phyloP scores from a whole-genome alignment of 2,888 invertebrate species.

The Serripes groenlandicus region DNA sequence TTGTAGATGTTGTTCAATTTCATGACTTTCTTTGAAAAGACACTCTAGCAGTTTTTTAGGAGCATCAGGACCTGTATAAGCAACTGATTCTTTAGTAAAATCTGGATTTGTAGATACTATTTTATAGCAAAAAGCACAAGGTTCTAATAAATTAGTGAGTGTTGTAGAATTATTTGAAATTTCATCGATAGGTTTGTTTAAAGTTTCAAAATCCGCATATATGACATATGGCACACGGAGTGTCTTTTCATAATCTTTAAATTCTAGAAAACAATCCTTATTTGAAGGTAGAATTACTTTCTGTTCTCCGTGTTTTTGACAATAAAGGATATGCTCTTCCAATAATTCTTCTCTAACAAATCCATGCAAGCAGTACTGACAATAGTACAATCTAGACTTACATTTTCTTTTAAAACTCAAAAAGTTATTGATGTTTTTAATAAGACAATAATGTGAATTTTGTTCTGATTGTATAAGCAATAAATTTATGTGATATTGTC shows the following conservation, averaged over 20 bases:
- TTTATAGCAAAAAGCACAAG: slow-evolving; percentile 56
- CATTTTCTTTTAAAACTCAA: slow-evolving; percentile 20
- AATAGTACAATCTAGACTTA: slow-evolving; percentile 9
- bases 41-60: slow-evolving; percentile 47
- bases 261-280: slow-evolving; percentile 42
- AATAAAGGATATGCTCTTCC: slow-evolving; percentile 45
- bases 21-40: slow-evolving; percentile 46
- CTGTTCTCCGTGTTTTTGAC: slow-evolving; percentile 44
- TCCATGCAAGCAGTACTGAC: slow-evolving; percentile 42
- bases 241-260: slow-evolving; percentile 55
- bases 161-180: slow-evolving; percentile 2
- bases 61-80: slow-evolving; percentile 56
- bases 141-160: slow-evolving; percentile 42
- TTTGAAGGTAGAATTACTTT: slow-evolving; percentile 46
- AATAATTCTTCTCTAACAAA: slow-evolving; percentile 37
- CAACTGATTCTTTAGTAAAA: slow-evolving; percentile 43
- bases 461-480: slow-evolving; percentile 35
- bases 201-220: slow-evolving; percentile 59
- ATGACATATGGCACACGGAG: slow-evolving; percentile 52
- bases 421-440: slow-evolving; percentile 44
- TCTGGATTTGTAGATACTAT: slow-evolving; percentile 39
- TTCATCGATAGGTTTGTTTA: slow-evolving; percentile 43
- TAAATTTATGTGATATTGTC: slow-evolving; percentile 25
- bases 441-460: slow-evolving; percentile 40
- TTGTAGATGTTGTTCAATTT: slow-evolving; percentile 36